A percentile compares a stretch with the other conserved stretches of the same genome.
phyloP scores from a whole-genome alignment of 2,113 vertebrate genomes.

The Daboia siamensis region DNA sequence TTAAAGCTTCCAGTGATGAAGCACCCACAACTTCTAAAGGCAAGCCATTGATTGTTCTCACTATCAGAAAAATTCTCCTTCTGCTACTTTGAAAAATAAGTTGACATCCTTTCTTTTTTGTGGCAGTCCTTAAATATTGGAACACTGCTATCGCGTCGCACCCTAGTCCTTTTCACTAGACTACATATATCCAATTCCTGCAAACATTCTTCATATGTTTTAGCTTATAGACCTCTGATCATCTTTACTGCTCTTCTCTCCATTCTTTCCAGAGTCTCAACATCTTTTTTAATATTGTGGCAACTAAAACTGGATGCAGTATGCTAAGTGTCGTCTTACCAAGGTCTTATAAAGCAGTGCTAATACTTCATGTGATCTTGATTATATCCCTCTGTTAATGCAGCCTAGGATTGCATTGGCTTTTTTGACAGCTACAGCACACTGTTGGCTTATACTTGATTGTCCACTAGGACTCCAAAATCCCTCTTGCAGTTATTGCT shows the following conservation, averaged over 20 bases:
- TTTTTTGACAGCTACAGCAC: neutral
- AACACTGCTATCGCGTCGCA: neutral
- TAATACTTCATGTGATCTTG: neutral
- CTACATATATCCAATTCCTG: neutral
- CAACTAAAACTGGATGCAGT: neutral
- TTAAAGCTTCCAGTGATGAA: neutral
- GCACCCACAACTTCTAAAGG: neutral
- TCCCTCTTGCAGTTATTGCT: neutral
- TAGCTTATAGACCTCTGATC: neutral
- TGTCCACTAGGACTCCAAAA: neutral
- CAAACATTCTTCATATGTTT: neutral
- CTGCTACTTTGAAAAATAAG: neutral
- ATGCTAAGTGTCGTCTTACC: neutral
- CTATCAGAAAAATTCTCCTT: neutral
- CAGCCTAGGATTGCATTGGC: neutral
- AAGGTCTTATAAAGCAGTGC: neutral
- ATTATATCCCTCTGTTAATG: neutral
- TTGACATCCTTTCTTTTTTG: neutral
- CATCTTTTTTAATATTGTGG: neutral
- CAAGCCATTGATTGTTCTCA: neutral
- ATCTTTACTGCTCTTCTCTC: neutral
- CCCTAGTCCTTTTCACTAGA: neutral
- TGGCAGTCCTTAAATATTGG: neutral
- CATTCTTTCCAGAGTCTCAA: neutral
- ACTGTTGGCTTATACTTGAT: neutral